These are phyloP conservation scores for Micrasema longulum DNA, from an alignment of 1,140 invertebrate genomes.

Conservation along the genomic window DNA sequence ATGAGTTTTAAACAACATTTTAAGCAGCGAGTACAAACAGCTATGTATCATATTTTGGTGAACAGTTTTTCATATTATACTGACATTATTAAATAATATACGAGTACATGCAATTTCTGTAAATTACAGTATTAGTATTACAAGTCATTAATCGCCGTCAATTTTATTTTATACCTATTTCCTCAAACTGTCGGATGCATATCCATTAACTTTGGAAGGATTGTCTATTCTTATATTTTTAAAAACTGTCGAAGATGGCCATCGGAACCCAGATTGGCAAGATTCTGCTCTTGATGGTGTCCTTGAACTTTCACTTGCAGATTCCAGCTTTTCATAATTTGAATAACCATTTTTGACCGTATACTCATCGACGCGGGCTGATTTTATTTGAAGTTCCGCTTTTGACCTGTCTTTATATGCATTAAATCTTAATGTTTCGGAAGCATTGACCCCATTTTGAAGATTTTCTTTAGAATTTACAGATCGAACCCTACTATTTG, in stretches of 20 bases:
- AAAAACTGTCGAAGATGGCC: slow-evolving; percentile 49
- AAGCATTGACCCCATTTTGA: slow-evolving; percentile 21
- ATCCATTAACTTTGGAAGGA: slow-evolving; percentile 45
- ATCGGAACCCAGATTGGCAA: slow-evolving; percentile 43
- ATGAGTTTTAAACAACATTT: too few species aligned
- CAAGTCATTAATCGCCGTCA: background rate
- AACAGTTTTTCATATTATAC: too few species aligned
- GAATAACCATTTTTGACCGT: slow-evolving; percentile 39
- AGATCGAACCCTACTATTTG: slow-evolving; percentile 28
- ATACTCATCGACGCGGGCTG: slow-evolving; percentile 4
- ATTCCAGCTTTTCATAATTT: slow-evolving; percentile 44
- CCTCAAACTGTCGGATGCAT: slow-evolving; percentile 34
- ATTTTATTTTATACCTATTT: slow-evolving; percentile 37
- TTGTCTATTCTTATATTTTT: slow-evolving; percentile 51
- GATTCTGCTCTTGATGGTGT: slow-evolving; percentile 41
- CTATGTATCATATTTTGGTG: too few species aligned
- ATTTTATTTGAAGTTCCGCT: slow-evolving; percentile 40
- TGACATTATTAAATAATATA: too few species aligned
- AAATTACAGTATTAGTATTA: too few species aligned
- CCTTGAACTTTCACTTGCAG: slow-evolving; percentile 38
- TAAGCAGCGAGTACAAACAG: too few species aligned
- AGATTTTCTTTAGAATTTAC: slow-evolving; percentile 41
- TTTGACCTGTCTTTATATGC: slow-evolving; percentile 32
- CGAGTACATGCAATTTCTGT: too few species aligned
- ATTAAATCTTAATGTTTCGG: slow-evolving; percentile 22